Evolutionary conservation across 2,113 vertebrate genomes (phyloP).

Genomic region (Brevimyrus niger): DNA sequence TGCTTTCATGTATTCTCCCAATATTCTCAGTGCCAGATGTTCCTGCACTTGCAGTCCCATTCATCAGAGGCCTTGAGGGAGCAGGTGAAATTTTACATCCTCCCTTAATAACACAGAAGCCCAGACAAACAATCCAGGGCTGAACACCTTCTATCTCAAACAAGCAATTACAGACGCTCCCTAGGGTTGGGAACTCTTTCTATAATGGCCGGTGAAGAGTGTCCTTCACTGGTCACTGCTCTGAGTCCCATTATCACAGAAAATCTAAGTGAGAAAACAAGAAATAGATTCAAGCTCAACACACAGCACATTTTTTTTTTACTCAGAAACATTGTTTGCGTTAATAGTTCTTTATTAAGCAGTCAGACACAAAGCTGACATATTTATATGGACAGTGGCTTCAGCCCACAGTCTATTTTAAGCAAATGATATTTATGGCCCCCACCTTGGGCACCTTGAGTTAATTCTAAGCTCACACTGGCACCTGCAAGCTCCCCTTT

Average conservation of each 20-base stretch:
- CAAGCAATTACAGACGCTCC: neutral
- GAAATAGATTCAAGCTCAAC: neutral
- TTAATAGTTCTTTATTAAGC: neutral
- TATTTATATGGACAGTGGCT: neutral
- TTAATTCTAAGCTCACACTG: neutral
- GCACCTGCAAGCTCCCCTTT: neutral
- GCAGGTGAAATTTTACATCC: neutral
- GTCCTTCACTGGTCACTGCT: slow-evolving; percentile 5
- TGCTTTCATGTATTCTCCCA: neutral
- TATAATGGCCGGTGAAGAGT: neutral
- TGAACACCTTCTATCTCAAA: slow-evolving; percentile 6
- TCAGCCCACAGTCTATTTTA: neutral
- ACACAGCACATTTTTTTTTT: neutral
- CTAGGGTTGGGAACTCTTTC: neutral
- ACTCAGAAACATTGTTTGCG: neutral
- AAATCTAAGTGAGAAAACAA: neutral
- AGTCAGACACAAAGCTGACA: neutral
- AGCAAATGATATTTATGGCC: neutral
- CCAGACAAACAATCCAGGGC: neutral
- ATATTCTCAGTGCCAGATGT: neutral
- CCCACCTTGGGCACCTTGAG: neutral
- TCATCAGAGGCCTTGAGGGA: neutral
- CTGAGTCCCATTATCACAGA: neutral
- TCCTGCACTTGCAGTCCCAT: neutral
- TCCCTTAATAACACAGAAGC: neutral